Percentiles rank a stretch among this genome's conserved stretches.
phyloP scores from a whole-genome alignment of 2,888 invertebrate species.

The Autographa gamma region DNA sequence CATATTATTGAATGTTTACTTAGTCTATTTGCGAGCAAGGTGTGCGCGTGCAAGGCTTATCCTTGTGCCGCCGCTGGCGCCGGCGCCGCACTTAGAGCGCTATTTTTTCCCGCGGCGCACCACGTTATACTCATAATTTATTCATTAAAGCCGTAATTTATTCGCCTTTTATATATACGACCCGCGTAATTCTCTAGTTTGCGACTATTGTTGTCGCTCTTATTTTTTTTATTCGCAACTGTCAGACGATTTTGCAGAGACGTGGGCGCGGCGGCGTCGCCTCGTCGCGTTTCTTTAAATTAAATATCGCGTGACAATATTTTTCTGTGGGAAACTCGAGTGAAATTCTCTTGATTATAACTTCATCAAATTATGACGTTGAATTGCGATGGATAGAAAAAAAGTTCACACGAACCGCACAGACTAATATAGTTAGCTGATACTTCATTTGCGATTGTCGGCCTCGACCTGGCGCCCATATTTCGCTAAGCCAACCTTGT shows the following conservation, averaged over 20 bases:
- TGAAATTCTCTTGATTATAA: conserved; percentile 61
- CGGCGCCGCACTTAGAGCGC: conserved; percentile 85
- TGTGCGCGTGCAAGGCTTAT: conserved; percentile 78
- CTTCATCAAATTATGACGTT: conserved; percentile 40
- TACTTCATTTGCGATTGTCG: conserved; percentile 42
- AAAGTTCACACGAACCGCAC: conserved; percentile 49
- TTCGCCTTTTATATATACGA: conserved; percentile 75
- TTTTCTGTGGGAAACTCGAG: conserved; percentile 69
- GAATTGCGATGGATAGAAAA: conserved; percentile 34
- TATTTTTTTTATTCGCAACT: conserved; percentile 68
- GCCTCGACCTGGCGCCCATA: conserved; percentile 60
- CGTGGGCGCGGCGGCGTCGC: conserved; percentile 66
- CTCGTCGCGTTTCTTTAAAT: conserved; percentile 65
- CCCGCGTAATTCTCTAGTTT: conserved; percentile 78
- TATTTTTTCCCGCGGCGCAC: conserved; percentile 84
- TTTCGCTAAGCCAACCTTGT: conserved; percentile 64
- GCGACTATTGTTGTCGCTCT: conserved; percentile 76
- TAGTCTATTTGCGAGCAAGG: conserved; percentile 66
- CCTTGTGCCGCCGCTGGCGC: conserved; percentile 84
- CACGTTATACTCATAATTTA: conserved; percentile 83
- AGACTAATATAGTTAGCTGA: conserved; percentile 34
- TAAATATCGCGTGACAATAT: conserved; percentile 73
- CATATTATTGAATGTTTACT: conserved; percentile 59
- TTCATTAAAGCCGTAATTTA: conserved; percentile 85
- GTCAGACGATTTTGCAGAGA: conserved; percentile 48